phyloP scores from a whole-genome alignment of 92 coral and sea anemone species.

The Actinostola sp. region DNA sequence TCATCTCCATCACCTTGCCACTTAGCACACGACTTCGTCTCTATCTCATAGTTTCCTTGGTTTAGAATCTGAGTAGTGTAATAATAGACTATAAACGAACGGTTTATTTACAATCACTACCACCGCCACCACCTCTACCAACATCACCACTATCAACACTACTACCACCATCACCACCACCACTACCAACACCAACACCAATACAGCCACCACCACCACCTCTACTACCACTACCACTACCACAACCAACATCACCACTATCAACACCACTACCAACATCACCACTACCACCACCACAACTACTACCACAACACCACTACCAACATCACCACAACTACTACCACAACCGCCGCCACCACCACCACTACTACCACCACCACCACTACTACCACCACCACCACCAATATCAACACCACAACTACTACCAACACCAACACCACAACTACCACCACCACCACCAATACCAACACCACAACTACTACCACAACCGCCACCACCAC shows the following conservation, averaged over 20 bases:
- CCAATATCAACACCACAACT: background rate
- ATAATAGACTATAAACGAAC: too few relatives aligned
- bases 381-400: background rate
- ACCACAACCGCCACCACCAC: too few relatives aligned
- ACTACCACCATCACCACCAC: background rate
- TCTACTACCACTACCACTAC: background rate
- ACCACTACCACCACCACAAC: background rate
- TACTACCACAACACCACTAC: too few relatives aligned
- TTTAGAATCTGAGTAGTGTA: constrained; percentile 11
- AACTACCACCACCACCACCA: background rate
- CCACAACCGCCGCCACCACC: background rate
- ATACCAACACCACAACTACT: background rate
- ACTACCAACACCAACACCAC: background rate
- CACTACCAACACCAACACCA: background rate
- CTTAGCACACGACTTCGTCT: constrained; percentile 79
- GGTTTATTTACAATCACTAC: background rate
- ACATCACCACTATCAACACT: background rate
- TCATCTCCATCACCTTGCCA: constrained; percentile 71
- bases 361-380: background rate
- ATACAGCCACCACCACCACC: too few relatives aligned
- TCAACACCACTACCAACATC: background rate
- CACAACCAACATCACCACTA: background rate
- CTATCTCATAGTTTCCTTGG: constrained; percentile 60
- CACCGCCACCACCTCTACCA: background rate
- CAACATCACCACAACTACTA: background rate